Percentiles rank a stretch among this genome's conserved stretches.
Evolutionary conservation across 2,113 vertebrate genomes (phyloP).

Genomic region (Nothobranchius furzeri): DNA sequence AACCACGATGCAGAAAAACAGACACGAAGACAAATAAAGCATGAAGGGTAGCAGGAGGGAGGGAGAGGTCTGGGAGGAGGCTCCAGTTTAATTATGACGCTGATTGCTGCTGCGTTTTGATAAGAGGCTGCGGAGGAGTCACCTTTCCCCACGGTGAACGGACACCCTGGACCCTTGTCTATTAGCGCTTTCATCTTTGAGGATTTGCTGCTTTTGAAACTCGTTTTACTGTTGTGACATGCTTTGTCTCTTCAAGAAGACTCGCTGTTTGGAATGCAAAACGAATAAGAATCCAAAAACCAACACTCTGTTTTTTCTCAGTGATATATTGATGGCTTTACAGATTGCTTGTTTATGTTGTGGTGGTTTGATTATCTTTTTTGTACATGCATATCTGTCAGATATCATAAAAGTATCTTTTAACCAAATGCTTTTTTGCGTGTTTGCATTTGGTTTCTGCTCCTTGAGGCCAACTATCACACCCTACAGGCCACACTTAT

Average conservation of each 20-base stretch:
- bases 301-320: not conserved
- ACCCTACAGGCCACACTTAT: not conserved
- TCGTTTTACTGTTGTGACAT: constrained; percentile 4
- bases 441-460: not conserved
- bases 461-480: not conserved
- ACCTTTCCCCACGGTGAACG: constrained; percentile 46
- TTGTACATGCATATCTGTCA: not conserved
- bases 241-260: not conserved
- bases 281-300: too few relatives aligned
- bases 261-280: not conserved
- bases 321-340: not conserved
- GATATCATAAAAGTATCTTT: not conserved
- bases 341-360: not conserved
- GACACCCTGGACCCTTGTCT: not conserved
- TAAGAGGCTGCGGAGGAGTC: constrained; percentile 52
- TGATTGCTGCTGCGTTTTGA: constrained; percentile 52
- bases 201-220: not conserved
- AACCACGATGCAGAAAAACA: constrained; percentile 38
- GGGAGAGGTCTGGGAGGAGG: constrained; percentile 31
- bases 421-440: not conserved
- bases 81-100: constrained; percentile 57
- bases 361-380: not conserved
- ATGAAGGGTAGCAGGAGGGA: constrained; percentile 12
- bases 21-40: constrained; percentile 40
- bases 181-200: not conserved